Percentiles rank a stretch among this genome's conserved stretches.
These are phyloP conservation scores for Lacerta viridis DNA, from an alignment of 2,797 vertebrate species.

Conservation along the genomic window DNA sequence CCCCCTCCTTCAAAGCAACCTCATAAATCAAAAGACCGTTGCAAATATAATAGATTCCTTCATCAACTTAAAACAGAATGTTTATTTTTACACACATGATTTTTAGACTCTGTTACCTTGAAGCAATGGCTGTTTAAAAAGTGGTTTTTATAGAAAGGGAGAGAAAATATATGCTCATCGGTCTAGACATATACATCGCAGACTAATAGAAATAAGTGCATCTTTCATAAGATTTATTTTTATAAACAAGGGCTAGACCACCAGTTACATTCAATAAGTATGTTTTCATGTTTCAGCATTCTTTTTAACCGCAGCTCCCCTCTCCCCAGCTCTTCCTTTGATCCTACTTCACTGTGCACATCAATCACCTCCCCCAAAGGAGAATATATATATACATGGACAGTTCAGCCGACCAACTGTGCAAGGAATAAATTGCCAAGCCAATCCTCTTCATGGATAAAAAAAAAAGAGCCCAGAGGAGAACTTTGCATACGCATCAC, in stretches of 20 bases:
- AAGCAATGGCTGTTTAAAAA: slow-evolving; percentile 56
- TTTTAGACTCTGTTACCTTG: slow-evolving; percentile 63
- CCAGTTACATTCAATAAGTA: slow-evolving; percentile 51
- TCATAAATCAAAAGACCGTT: slow-evolving; percentile 60
- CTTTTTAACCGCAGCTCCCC: slow-evolving; percentile 40
- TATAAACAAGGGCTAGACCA: slow-evolving; percentile 58
- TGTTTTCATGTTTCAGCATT: slow-evolving; percentile 60
- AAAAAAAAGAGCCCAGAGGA: not conserved
- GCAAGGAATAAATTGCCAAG: slow-evolving; percentile 41
- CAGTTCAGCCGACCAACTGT: slow-evolving; percentile 51
- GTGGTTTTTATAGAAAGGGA: slow-evolving; percentile 49
- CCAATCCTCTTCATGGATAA: slow-evolving; percentile 36
- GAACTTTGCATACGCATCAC: not conserved
- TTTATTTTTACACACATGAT: slow-evolving; percentile 74
- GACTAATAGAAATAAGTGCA: slow-evolving; percentile 64
- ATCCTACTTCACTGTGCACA: slow-evolving; percentile 55
- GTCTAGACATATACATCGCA: slow-evolving; percentile 59
- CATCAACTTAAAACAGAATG: slow-evolving; percentile 57
- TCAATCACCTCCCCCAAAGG: slow-evolving; percentile 41
- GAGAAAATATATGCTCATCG: slow-evolving; percentile 5
- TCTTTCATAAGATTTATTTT: slow-evolving; percentile 69
- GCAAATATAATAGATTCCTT: slow-evolving; percentile 63
- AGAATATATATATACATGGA: slow-evolving; percentile 18
- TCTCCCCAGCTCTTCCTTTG: slow-evolving; percentile 50
- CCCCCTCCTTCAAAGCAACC: slow-evolving; percentile 38